A percentile compares a stretch with the other conserved stretches of the same genome.
These are phyloP conservation scores for Hyles euphorbiae DNA, from an alignment of 1,140 invertebrate genomes.

Conservation along the genomic window DNA sequence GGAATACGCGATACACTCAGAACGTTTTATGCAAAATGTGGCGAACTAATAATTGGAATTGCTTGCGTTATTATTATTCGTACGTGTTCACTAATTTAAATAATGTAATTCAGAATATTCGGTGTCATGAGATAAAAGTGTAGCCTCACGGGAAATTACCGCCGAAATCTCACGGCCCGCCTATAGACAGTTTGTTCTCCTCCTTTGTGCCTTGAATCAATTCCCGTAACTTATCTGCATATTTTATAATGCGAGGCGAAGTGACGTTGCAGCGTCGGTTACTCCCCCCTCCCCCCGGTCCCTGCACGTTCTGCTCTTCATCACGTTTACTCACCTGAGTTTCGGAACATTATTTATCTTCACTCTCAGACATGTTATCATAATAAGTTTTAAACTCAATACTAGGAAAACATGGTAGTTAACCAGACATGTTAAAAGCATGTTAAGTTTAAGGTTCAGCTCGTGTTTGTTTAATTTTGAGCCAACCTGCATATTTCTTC, in stretches of 20 bases:
- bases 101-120: slow-evolving; percentile 52
- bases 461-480: too few relatives aligned
- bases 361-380: too few relatives aligned
- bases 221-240: slow-evolving; percentile 72
- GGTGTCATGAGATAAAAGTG: slow-evolving; percentile 62
- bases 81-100: slow-evolving; percentile 13
- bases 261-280: slow-evolving; percentile 43
- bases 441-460: too few relatives aligned
- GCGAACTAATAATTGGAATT: too few relatives aligned
- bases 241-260: slow-evolving; percentile 67
- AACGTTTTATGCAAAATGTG: not conserved
- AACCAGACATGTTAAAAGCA: too few relatives aligned
- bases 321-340: too few relatives aligned
- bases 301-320: too few relatives aligned
- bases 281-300: slow-evolving; percentile 17
- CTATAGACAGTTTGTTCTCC: slow-evolving; percentile 56
- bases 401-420: too few relatives aligned
- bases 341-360: not conserved
- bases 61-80: too few relatives aligned
- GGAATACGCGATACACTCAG: slow-evolving; percentile 4
- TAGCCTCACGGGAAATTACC: slow-evolving; percentile 67
- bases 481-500: too few relatives aligned
- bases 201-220: slow-evolving; percentile 69
- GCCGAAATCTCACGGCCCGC: slow-evolving; percentile 59
- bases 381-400: too few relatives aligned